phyloP scores from a whole-genome alignment of 2,888 invertebrate genomes.

The Dolomedes plantarius region DNA sequence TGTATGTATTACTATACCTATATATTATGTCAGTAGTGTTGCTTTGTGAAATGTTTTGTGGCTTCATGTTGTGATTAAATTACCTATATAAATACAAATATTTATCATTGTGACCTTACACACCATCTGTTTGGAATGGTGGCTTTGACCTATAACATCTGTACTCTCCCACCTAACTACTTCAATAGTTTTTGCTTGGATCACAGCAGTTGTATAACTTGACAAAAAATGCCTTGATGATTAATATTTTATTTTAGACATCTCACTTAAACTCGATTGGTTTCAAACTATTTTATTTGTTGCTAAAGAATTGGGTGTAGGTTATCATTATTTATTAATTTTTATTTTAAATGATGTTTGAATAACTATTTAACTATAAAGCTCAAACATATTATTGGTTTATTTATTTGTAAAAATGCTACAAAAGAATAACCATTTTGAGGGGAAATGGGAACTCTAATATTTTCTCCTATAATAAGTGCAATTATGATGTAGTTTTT shows the following conservation, averaged over 20 bases:
- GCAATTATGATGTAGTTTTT: not conserved
- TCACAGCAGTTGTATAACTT: constrained; percentile 35
- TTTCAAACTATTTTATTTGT: not conserved
- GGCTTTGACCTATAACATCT: constrained; percentile 21
- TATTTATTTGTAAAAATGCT: not conserved
- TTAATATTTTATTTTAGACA: not conserved
- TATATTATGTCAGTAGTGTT: constrained; percentile 66
- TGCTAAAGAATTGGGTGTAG: not conserved
- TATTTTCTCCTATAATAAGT: constrained; percentile 9
- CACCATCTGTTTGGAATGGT: constrained; percentile 33
- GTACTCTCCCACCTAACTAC: constrained; percentile 32
- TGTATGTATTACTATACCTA: constrained; percentile 66
- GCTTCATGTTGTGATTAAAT: constrained; percentile 69
- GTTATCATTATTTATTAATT: not conserved
- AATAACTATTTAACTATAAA: not conserved
- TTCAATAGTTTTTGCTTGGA: constrained; percentile 46
- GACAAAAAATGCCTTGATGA: constrained; percentile 34
- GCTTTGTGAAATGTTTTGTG: constrained; percentile 69
- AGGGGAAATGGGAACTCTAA: no score
- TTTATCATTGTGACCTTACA: constrained; percentile 66
- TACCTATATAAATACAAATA: constrained; percentile 61
- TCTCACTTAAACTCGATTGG: no score
- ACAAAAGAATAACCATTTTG: no score
- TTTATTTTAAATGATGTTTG: no score
- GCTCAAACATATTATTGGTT: not conserved